These are phyloP conservation scores for Potorous gilbertii DNA, from an alignment of 2,797 vertebrate genomes.

Conservation along the genomic window DNA sequence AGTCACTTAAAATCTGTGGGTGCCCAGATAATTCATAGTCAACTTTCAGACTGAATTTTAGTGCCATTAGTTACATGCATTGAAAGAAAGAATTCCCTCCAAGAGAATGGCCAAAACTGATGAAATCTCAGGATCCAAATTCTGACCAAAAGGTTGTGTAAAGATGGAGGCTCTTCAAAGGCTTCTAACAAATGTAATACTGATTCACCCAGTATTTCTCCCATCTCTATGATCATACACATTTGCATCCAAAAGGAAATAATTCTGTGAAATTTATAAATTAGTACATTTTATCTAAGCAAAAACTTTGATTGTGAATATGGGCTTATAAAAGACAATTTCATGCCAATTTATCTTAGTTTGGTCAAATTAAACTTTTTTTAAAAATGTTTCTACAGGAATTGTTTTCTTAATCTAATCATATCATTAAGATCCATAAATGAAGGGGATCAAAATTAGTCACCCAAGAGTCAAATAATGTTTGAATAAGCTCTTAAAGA, in stretches of 20 bases:
- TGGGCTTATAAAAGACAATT: neutral
- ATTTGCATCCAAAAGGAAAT: neutral
- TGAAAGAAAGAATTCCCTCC: neutral
- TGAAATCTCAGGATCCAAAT: neutral
- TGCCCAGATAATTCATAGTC: neutral
- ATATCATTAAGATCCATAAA: neutral
- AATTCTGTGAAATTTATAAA: neutral
- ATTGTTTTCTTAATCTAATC: neutral
- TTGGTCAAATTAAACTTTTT: neutral
- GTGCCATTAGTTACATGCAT: neutral
- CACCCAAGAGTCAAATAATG: constrained; percentile 65
- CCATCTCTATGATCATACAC: neutral
- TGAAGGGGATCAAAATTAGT: constrained; percentile 49
- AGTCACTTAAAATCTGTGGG: neutral
- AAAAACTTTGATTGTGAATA: neutral
- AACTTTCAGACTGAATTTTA: neutral
- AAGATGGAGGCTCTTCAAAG: neutral
- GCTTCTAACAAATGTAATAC: neutral
- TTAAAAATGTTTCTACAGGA: neutral
- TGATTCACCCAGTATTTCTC: neutral
- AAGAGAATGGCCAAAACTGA: neutral
- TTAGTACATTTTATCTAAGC: neutral
- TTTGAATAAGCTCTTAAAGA: constrained; percentile 73
- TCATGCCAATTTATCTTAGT: neutral
- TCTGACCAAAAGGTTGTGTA: neutral